Percentiles rank a stretch among this genome's conserved stretches.
phyloP scores from a whole-genome alignment of 1,140 invertebrate species.

The Solen grandis region DNA sequence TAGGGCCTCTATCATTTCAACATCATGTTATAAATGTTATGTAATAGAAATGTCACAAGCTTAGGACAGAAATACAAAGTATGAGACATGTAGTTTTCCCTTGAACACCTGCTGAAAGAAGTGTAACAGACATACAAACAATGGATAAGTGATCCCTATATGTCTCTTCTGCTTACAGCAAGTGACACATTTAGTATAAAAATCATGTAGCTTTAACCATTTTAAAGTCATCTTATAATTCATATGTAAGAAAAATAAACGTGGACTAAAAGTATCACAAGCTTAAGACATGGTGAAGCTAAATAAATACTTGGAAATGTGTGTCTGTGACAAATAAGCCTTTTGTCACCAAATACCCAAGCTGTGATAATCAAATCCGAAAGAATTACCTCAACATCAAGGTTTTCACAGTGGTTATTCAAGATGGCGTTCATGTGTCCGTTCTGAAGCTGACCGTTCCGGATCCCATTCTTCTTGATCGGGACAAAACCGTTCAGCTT shows the following conservation, averaged over 20 bases:
- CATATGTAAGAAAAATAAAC: no score
- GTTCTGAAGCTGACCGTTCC: constrained; percentile 39
- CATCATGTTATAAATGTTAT: constrained; percentile 5
- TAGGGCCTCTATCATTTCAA: neutral
- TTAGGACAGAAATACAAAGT: neutral
- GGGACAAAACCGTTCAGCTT: constrained; percentile 54
- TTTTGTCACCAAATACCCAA: no score
- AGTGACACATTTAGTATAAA: no score
- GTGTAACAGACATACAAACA: neutral
- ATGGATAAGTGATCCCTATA: no score
- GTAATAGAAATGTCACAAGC: neutral
- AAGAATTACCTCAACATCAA: constrained; percentile 9
- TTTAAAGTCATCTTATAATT: no score
- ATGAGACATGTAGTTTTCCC: neutral
- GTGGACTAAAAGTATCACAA: no score
- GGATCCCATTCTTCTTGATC: constrained; percentile 39
- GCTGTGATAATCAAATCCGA: no score
- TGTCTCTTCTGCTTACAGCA: no score
- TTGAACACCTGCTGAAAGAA: neutral
- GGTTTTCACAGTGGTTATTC: neutral
- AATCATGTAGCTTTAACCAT: no score
- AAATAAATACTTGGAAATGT: no score
- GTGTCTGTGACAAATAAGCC: no score
- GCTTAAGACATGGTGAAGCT: no score
- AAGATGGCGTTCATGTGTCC: constrained; percentile 36